Evolutionary conservation across 2,888 invertebrate species (phyloP).

Genomic region (Horisme vitalbata): DNA sequence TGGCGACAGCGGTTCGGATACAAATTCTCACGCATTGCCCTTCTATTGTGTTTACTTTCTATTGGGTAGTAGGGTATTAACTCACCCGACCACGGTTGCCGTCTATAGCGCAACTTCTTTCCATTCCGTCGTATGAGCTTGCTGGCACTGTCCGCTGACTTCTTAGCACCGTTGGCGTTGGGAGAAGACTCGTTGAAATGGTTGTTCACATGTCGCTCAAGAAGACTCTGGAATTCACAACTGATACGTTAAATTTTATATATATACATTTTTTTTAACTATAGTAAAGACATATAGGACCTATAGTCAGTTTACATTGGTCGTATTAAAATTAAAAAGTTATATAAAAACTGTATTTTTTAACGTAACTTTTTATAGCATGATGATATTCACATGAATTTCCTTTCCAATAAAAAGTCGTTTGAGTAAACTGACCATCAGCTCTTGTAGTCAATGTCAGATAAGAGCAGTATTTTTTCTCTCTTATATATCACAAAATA

Average conservation of each 20-base stretch:
- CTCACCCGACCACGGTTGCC: constrained; percentile 95
- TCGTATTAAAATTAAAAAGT: background rate
- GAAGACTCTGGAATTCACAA: constrained; percentile 84
- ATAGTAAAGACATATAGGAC: background rate
- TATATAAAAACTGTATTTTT: too few relatives aligned
- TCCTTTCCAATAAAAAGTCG: background rate
- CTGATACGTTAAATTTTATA: constrained; percentile 7
- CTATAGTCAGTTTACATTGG: background rate
- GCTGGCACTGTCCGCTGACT: constrained; percentile 87
- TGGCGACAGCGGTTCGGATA: too few relatives aligned
- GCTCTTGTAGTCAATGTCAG: background rate
- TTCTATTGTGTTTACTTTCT: too few relatives aligned
- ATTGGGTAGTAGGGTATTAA: constrained; percentile 20
- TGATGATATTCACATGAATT: background rate
- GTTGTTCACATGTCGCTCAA: constrained; percentile 96
- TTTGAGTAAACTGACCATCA: background rate
- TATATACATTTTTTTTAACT: background rate
- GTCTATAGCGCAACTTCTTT: constrained; percentile 92
- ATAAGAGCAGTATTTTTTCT: too few relatives aligned
- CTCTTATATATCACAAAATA: too few relatives aligned
- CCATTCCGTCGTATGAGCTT: constrained; percentile 94
- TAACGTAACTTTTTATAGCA: too few relatives aligned
- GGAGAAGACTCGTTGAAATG: constrained; percentile 89
- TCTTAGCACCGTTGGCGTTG: constrained; percentile 84
- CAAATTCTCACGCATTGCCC: too few relatives aligned